A percentile compares a stretch with the other conserved stretches of the same genome.
Conservation (phyloP, 2,113 vertebrate species). For the Vulpes vulpes region DNA sequence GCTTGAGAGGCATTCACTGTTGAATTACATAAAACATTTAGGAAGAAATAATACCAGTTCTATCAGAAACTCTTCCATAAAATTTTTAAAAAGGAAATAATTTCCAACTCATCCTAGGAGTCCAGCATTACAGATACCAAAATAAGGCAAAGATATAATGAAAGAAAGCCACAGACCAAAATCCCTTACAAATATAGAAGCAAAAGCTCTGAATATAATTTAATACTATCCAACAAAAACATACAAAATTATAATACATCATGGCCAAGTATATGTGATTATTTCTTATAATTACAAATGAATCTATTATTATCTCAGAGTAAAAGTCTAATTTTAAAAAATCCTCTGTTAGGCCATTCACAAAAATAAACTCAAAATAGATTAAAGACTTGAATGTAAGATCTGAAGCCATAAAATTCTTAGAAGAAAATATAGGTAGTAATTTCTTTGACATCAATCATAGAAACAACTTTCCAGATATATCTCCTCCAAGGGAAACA, state of each 20-base stretch:
- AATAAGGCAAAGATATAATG: not conserved
- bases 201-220: not conserved
- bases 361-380: not conserved
- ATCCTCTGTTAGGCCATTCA: not conserved
- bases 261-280: not conserved
- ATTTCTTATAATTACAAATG: not conserved
- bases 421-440: not conserved
- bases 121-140: not conserved
- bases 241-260: not conserved
- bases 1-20: not conserved
- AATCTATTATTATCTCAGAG: not conserved
- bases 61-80: not conserved
- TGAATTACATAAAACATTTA: not conserved
- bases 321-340: not conserved
- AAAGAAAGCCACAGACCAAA: not conserved
- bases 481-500: not conserved
- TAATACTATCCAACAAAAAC: not conserved
- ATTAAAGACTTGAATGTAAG: not conserved
- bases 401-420: not conserved
- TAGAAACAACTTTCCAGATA: not conserved
- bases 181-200: not conserved
- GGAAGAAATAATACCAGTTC: not conserved
- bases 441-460: not conserved
- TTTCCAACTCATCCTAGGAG: not conserved
- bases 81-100: not conserved